Evolutionary conservation across 2,797 vertebrate genomes (phyloP), one percentile per base, ranked within the genome.

Genomic region (Sebastolobus altivelis): DNA sequence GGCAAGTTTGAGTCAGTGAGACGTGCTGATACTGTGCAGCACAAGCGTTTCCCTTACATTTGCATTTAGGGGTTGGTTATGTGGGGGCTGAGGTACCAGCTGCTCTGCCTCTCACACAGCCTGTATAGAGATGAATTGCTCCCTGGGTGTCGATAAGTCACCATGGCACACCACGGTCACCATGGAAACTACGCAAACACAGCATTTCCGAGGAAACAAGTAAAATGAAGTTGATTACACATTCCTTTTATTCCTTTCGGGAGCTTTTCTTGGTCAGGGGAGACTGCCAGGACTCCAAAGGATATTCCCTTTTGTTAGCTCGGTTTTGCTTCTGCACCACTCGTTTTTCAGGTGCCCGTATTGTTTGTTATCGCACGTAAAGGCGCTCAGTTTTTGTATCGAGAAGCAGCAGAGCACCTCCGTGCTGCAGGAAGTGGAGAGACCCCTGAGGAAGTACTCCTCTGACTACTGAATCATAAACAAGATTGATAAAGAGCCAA

Each of bases 141-240:
- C 87, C 81, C 87, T 84, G 89, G 87, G 94, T 94, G 93, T 93
- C 79, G 79, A 94, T 91, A 94, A 93, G 94, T 95, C 94, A 93
- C 89, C 89, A 84, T 88, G 79, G 92, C 88, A 79, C 89, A 87
- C 80, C 84, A 77, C 7, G 58, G 90, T 95, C 89, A 62, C 93
- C 92, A 94, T 94, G 93, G 95, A 91, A 94, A 96, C 94, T 87
- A 86, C 46, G 43, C 91, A 94, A 95, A 95, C 92, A 89, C 83
- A 68, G 76, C 56, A 87, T 92, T 88, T 92, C 54, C 5, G 79
- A 80, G 76, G 78, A 91, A 92, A 85, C 69, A 79, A 87, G 83
- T 79, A 65, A 89, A 89, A 87, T 87, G 18, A 89, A 86, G 82
- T 83, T 87, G 84, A 91, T 93, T 87, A 88, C 86, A 89, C 52